A percentile compares a stretch with the other conserved stretches of the same genome.
Conservation (phyloP, 1,140 invertebrate genomes). For the Proctacanthus coquilletti region DNA sequence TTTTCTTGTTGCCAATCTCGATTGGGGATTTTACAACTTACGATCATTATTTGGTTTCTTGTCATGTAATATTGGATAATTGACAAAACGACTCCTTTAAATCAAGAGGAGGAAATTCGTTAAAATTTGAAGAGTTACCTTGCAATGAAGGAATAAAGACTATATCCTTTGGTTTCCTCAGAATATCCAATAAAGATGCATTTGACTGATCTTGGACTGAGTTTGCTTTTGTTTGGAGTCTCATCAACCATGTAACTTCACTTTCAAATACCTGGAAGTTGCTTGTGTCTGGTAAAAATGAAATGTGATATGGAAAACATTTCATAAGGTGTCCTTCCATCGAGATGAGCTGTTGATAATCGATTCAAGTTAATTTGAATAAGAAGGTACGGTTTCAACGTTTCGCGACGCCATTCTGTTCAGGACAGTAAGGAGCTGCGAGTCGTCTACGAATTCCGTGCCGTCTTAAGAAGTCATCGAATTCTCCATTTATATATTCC, state of each 20-base stretch:
- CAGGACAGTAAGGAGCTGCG: constrained; percentile 6
- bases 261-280: neutral
- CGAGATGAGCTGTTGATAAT: constrained; percentile 15
- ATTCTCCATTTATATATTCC: constrained; percentile 21
- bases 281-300: constrained; percentile 2
- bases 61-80: no score
- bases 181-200: constrained; percentile 32
- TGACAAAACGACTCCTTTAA: no score
- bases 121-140: no score
- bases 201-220: constrained; percentile 18
- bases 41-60: no score
- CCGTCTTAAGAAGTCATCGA: constrained; percentile 12
- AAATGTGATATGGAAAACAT: constrained; percentile 1
- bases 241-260: constrained; percentile 3
- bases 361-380: constrained; percentile 15
- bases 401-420: constrained; percentile 9
- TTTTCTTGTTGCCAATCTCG: no score
- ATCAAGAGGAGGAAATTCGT: no score
- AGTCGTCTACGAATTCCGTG: constrained; percentile 1
- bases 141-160: no score
- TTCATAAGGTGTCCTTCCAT: constrained; percentile 5
- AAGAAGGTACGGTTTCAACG: constrained; percentile 5
- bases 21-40: no score
- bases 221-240: constrained; percentile 12
- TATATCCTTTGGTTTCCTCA: constrained; percentile 24